These are phyloP conservation scores for Drosophila ezoana DNA, from an alignment of 2,888 invertebrate species.

Conservation along the genomic window DNA sequence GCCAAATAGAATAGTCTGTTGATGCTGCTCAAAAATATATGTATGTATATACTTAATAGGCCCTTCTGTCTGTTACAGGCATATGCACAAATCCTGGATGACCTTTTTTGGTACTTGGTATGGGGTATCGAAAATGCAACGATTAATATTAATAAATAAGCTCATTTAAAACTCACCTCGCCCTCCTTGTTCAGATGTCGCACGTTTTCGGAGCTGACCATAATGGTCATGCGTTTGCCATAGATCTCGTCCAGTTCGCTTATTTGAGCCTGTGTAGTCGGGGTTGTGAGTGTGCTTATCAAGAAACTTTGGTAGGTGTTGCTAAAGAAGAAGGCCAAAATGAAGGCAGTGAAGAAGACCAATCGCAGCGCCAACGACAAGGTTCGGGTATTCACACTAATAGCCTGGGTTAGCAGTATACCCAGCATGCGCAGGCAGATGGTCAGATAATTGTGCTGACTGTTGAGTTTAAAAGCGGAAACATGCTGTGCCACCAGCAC, in stretches of 20 bases:
- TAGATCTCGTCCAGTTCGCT: constrained; percentile 75
- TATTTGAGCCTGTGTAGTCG: constrained; percentile 82
- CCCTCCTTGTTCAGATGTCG: constrained; percentile 81
- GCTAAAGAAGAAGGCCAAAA: constrained; percentile 76
- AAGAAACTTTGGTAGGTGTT: constrained; percentile 83
- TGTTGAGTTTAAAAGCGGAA: constrained; percentile 21
- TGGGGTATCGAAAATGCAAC: too few species aligned
- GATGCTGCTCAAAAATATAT: too few species aligned
- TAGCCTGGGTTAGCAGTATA: constrained; percentile 69
- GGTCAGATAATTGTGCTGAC: constrained; percentile 49
- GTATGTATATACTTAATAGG: too few species aligned
- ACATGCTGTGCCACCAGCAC: constrained; percentile 59
- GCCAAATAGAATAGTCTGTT: too few species aligned
- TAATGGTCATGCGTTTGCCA: constrained; percentile 73
- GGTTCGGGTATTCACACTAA: constrained; percentile 31
- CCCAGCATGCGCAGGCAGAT: constrained; percentile 64
- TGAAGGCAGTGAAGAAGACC: constrained; percentile 65
- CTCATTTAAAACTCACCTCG: constrained; percentile 58
- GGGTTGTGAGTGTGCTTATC: constrained; percentile 83
- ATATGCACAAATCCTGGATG: too few species aligned
- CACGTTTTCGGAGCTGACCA: constrained; percentile 81
- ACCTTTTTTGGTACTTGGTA: too few species aligned
- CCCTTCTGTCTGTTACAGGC: too few species aligned
- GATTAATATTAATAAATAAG: too few species aligned
- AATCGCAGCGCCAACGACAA: constrained; percentile 60